phyloP scores from a whole-genome alignment of 2,888 invertebrate genomes.

The Habrosyne pyritoides region DNA sequence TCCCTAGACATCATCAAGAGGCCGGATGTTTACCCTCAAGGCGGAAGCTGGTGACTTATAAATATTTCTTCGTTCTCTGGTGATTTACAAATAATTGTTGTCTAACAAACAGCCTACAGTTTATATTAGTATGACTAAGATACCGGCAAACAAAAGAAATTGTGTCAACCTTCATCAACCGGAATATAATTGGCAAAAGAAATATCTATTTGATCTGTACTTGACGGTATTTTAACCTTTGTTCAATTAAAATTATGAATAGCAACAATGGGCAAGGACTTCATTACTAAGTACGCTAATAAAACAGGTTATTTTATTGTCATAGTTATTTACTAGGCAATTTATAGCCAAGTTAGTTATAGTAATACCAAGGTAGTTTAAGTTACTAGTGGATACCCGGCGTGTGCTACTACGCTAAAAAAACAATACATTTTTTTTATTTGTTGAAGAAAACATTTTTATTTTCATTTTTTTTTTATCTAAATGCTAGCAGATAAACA shows the following conservation, averaged over 20 bases:
- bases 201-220: neutral
- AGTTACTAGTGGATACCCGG: too few relatives aligned
- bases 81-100: neutral
- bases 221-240: neutral
- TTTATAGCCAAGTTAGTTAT: too few relatives aligned
- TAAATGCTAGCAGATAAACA: too few relatives aligned
- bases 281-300: neutral
- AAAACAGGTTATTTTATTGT: neutral
- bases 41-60: too few relatives aligned
- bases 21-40: too few relatives aligned
- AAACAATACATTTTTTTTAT: too few relatives aligned
- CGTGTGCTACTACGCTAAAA: too few relatives aligned
- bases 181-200: neutral
- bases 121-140: neutral
- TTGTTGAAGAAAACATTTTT: too few relatives aligned
- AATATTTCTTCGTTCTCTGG: neutral
- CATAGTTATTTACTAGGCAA: neutral
- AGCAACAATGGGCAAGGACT: neutral
- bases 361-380: too few relatives aligned
- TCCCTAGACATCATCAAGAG: too few relatives aligned
- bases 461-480: too few relatives aligned
- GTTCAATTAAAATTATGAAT: neutral
- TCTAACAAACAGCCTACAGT: neutral
- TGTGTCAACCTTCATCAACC: conserved; percentile 4
- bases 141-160: neutral